These are phyloP conservation scores for Pleuronectes platessa DNA, from an alignment of 2,113 vertebrate species.

Conservation along the genomic window DNA sequence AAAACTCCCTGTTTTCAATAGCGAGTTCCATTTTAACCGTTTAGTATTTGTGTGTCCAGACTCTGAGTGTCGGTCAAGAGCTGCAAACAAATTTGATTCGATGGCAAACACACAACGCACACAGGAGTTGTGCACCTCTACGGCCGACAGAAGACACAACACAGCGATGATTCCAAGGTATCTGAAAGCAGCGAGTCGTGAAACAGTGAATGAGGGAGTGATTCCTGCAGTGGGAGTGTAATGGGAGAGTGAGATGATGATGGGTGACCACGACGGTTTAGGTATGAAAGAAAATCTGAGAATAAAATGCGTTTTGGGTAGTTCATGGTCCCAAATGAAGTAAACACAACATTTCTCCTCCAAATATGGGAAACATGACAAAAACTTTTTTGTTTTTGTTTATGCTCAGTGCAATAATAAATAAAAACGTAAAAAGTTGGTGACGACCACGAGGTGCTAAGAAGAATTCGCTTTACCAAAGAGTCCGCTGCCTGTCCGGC, in stretches of 20 bases:
- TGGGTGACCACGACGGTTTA: too few relatives aligned
- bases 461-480: slow-evolving; percentile 72
- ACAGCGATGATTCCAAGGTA: background rate
- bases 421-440: background rate
- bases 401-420: background rate
- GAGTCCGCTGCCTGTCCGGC: slow-evolving; percentile 65
- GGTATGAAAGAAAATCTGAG: background rate
- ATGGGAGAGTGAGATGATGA: background rate
- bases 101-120: too few relatives aligned
- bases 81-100: too few relatives aligned
- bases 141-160: background rate
- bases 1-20: too few relatives aligned
- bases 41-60: too few relatives aligned
- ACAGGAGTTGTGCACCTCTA: background rate
- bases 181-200: background rate
- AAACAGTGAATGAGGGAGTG: background rate
- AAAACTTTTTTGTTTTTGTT: background rate
- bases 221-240: background rate
- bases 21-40: too few relatives aligned
- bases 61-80: too few relatives aligned
- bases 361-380: background rate
- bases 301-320: too few relatives aligned
- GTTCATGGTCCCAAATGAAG: background rate
- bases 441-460: background rate
- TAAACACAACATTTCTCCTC: too few relatives aligned